phyloP scores from a whole-genome alignment of 2,113 vertebrate species.

The Cheirogaleus medius region DNA sequence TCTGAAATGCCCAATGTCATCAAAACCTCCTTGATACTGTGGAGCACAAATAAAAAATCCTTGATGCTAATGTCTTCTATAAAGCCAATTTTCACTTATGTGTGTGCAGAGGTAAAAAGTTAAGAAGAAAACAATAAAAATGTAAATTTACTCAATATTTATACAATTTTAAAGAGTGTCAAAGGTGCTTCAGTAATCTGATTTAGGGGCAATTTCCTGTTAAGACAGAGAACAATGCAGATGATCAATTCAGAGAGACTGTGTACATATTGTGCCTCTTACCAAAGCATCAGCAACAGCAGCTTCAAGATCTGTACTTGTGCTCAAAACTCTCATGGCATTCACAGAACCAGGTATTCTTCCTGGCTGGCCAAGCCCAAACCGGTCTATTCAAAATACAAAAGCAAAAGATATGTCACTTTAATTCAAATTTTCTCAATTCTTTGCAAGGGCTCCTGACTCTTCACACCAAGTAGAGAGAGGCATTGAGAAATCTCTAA shows the following conservation, averaged over 20 bases:
- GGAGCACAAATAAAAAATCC: background rate
- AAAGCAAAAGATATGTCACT: constrained; percentile 80
- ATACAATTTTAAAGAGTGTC: constrained; percentile 42
- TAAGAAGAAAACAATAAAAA: background rate
- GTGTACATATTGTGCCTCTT: constrained; percentile 75
- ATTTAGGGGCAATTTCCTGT: constrained; percentile 20
- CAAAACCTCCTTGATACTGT: background rate
- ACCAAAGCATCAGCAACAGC: constrained; percentile 98
- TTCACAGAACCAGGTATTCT: constrained; percentile 95
- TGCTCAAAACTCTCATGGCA: constrained; percentile 96
- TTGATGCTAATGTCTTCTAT: background rate
- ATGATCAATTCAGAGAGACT: constrained; percentile 52
- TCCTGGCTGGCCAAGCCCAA: constrained; percentile 94
- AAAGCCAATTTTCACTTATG: background rate
- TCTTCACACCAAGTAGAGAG: constrained; percentile 51
- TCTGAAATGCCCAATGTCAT: constrained; percentile 41
- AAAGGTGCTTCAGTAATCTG: background rate
- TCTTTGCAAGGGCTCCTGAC: constrained; percentile 72
- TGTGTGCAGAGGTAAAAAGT: background rate
- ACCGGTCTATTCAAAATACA: constrained; percentile 91
- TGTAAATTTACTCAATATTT: background rate
- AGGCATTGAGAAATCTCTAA: constrained; percentile 54
- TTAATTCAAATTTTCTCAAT: constrained; percentile 69
- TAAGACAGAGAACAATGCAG: constrained; percentile 70
- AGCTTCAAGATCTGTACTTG: constrained; percentile 97